Evolutionary conservation across 2,113 vertebrate species (phyloP), one percentile per base, ranked within the genome.

Genomic region (Cyanoliseus patagonus): DNA sequence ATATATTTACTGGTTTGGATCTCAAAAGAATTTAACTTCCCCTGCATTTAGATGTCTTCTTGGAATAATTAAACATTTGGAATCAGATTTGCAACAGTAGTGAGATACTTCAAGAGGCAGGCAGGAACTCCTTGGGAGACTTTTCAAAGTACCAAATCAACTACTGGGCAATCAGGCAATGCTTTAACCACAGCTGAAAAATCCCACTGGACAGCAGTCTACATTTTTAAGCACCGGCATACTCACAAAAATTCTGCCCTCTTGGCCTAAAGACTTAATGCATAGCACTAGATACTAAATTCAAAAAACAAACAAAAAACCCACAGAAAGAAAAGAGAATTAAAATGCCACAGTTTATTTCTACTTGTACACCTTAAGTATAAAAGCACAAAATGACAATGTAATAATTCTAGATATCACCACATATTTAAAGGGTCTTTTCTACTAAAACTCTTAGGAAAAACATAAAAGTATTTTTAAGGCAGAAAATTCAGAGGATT

Each of bases 401-500:
- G 39, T 19, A 90, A 66, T 30, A 91, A 22, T 87, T 69, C 57
- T 42, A 78, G n/a, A 44, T 72, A 86, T 62, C 1, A 1, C 25
- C 69, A 75, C 6, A 13, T 62, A 77, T 78, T 95, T 89, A 67
- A 94, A 83, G 53, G 57, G 33, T 72, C 15, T 78, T 64, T 86
- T 73, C 35, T 55, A 91, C 37, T 66, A 49, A 92, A 86, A 37
- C 37, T 59, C 68, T 83, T 47, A 67, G n/a, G 63, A 67, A 92
- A 95, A 92, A 37, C 20, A 83, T 59, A 51, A 47, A 86, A 80
- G 57, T 42, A 80, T 55, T 35, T 91, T 61, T 82, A 78, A 94
- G 39, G 70, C 70, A 92, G 62, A 94, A 93, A 95, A 85, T 66
- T 91, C 77, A 76, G 0, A 90, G 72, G 74, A 90, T 92, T 92